These are phyloP conservation scores for Dromiciops gliroides DNA, from an alignment of 2,113 vertebrate genomes.

Conservation along the genomic window DNA sequence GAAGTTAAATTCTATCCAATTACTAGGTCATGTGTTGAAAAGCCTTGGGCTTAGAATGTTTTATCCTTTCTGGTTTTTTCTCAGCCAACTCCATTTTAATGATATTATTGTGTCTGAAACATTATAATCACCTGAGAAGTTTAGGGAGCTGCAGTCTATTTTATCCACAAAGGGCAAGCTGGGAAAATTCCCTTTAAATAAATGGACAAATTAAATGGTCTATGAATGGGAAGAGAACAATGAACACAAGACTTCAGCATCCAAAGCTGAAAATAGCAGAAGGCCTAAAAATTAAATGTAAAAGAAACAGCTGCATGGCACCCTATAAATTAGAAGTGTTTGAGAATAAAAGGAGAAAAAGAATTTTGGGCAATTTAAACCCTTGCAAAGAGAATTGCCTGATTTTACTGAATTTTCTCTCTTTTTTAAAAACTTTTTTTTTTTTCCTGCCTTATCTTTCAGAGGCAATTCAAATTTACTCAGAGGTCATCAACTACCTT, in stretches of 20 bases:
- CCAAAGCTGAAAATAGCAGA: neutral
- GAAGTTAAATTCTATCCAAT: too few species aligned
- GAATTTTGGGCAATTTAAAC: neutral
- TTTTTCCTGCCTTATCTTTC: neutral
- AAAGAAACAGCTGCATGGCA: neutral
- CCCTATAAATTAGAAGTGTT: conserved; percentile 8
- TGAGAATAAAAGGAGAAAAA: neutral
- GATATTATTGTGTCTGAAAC: neutral
- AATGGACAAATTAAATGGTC: neutral
- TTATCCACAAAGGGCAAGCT: neutral
- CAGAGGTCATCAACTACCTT: neutral
- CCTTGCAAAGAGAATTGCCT: neutral
- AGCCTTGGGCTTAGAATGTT: too few species aligned
- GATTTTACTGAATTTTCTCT: too few species aligned
- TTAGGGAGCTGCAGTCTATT: too few species aligned
- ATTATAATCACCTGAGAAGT: neutral
- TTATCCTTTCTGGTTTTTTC: neutral
- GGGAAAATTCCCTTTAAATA: neutral
- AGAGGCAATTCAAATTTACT: neutral
- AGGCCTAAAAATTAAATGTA: neutral
- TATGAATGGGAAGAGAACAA: neutral
- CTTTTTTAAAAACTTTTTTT: too few species aligned
- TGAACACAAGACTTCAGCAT: neutral
- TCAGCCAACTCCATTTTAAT: neutral
- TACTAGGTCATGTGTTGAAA: too few species aligned